Evolutionary conservation across 64 coral and sea anemone species (phyloP), one percentile per base, ranked within the genome.

Genomic region (Stichodactyla mertensii): DNA sequence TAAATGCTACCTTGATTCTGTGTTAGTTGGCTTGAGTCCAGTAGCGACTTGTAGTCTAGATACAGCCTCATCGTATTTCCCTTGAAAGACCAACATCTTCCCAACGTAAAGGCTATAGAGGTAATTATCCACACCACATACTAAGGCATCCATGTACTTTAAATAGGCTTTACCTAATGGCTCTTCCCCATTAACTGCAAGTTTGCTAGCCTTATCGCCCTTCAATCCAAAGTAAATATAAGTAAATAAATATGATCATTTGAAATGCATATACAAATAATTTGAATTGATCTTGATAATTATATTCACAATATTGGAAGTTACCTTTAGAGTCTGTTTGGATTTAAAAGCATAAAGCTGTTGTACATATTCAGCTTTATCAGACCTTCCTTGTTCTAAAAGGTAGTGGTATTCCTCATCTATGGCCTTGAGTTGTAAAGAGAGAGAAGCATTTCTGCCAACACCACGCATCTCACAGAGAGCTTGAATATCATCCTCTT

Each of bases 401-500:
- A 98, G 86, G 57, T 98, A 89, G 77, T 98, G 96, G 54, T 98
- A 98, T 61, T 98, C 96, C 6, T 91, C 89, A 83, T 95, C 92
- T 51, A 98, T 95, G 6, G 92, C 96, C 80, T 98, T 98, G 23
- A 98, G 86, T 77, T 98, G 96, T 15, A 89, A 79, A 15, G 59
- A 80, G n/a, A 98, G 85, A 51, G 96, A 90, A 24, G 96, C 89
- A 83, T 92, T 95, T 24, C 90, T 67, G 13, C 96, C 92, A 22
- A 92, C 80, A 71, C 96, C 96, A 61, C 90, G 85, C 62, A 92
- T 78, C 85, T 98, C 96, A 88, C 96, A 98, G 26, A 98, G 80
- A 45, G 96, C 96, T 84, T 98, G 92, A 77, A 98, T 92, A 66
- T 98, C 96, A 88, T 98, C 96, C 86, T 94, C 96, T 71, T 94